Evolutionary conservation across 2,888 invertebrate genomes (phyloP), one percentile per base, ranked within the genome.

Genomic region (Antheraea assamensis): DNA sequence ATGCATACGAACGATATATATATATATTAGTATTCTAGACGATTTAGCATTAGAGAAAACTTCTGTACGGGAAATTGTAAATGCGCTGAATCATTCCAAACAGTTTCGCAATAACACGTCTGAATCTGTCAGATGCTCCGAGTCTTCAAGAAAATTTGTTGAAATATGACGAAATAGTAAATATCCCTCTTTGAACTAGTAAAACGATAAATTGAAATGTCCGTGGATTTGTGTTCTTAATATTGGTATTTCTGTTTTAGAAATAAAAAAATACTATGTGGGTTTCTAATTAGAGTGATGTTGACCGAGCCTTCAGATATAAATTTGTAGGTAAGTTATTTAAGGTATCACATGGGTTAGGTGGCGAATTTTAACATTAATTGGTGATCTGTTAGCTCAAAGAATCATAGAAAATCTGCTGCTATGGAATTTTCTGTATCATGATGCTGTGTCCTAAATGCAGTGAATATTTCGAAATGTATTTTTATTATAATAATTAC

Each of bases 81-180:
- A 64, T 64, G 17, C 61, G 61, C 27, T 64, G 61, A 30, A 27
- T 30, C 61, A 64, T 30, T 64, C 4, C 17, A 30, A 30, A 30
- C 19, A 64, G 30, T 64, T 64, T 30, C 61, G 61, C 13, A 64
- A 64, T 64, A 64, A 64, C 15, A 27, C 61, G 61, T 30, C 17
- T 64, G 27, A 10, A 61, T 64, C 61, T 64, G 61, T 30, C 61
- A 64, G 61, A 30, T 30, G 21, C 61, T 64, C 27, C 17, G 30
- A 64, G 27, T 64, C 27, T 64, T 64, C 7, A 64, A 4, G 61
- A 64, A 64, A 64, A 30, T 64, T 64, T 64, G 61, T 64, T 64
- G 27, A 64, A 19, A 64, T 64, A 64, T 64, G 61, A 64, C 30
- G 61, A 64, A 64, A 64, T 0, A 30, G 61, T 64, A 64, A 30